Percentiles rank a stretch among this genome's conserved stretches.
Evolutionary conservation across 1,140 invertebrate species (phyloP).

Genomic region (Ridgeia piscesae): DNA sequence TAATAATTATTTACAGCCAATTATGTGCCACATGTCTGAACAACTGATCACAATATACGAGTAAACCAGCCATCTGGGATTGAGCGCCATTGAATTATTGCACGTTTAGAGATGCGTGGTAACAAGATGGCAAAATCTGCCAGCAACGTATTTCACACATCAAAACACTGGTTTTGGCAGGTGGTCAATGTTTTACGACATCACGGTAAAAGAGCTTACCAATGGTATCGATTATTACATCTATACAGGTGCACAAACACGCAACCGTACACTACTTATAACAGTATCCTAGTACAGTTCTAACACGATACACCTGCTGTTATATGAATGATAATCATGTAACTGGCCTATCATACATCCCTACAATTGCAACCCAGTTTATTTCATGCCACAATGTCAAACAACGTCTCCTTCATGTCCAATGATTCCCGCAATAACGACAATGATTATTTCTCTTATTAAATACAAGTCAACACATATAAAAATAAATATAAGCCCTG

Average conservation of each 20-base stretch:
- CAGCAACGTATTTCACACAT: background rate
- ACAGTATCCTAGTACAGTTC: background rate
- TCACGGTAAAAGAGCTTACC: background rate
- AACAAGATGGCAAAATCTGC: background rate
- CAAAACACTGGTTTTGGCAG: background rate
- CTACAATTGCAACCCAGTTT: background rate
- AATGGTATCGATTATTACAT: background rate
- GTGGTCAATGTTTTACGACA: background rate
- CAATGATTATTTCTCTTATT: constrained; percentile 6
- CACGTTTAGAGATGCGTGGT: background rate
- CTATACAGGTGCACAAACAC: background rate
- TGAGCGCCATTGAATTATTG: background rate
- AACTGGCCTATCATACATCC: background rate
- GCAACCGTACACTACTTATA: background rate
- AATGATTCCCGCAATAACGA: background rate
- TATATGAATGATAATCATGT: background rate
- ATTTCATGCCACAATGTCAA: background rate
- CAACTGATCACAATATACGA: background rate
- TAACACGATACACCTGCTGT: background rate
- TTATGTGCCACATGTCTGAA: background rate
- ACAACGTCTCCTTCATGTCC: background rate
- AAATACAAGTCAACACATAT: constrained; percentile 6
- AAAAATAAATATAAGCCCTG: constrained; percentile 6
- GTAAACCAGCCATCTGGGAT: background rate
- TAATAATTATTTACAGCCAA: too few species aligned